Evolutionary conservation across 2,888 invertebrate genomes (phyloP).

Genomic region (Scaptomyza tumidula): DNA sequence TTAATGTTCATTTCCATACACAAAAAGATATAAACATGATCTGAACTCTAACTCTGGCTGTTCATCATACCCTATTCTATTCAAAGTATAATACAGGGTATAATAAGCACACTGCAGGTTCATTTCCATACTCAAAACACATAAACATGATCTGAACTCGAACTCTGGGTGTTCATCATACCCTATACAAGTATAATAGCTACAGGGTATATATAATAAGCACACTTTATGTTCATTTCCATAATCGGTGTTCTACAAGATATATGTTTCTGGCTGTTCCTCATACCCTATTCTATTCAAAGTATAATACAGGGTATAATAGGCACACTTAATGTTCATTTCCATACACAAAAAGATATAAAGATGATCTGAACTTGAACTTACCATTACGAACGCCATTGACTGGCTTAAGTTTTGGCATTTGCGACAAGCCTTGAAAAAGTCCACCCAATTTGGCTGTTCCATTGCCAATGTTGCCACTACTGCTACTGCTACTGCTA

Average conservation of each 20-base stretch:
- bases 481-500: conserved; percentile 43
- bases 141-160: no score
- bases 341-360: conserved; percentile 12
- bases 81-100: no score
- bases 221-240: no score
- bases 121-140: no score
- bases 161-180: no score
- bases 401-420: conserved; percentile 85
- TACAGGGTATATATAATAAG: no score
- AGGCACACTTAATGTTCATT: conserved; percentile 22
- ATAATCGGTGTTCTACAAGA: no score
- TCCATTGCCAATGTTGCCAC: conserved; percentile 76
- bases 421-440: conserved; percentile 83
- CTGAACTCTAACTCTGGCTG: conserved; percentile 33
- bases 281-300: neutral
- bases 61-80: no score
- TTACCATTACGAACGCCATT: conserved; percentile 81
- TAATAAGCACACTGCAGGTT: no score
- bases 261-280: neutral
- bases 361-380: conserved; percentile 20
- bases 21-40: neutral
- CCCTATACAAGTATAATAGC: no score
- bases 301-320: neutral
- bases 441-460: conserved; percentile 83
- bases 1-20: conserved; percentile 32